Base-by-base conservation (phyloP, 2,113 vertebrate species). In the Gasterosteus nipponicus region DNA sequence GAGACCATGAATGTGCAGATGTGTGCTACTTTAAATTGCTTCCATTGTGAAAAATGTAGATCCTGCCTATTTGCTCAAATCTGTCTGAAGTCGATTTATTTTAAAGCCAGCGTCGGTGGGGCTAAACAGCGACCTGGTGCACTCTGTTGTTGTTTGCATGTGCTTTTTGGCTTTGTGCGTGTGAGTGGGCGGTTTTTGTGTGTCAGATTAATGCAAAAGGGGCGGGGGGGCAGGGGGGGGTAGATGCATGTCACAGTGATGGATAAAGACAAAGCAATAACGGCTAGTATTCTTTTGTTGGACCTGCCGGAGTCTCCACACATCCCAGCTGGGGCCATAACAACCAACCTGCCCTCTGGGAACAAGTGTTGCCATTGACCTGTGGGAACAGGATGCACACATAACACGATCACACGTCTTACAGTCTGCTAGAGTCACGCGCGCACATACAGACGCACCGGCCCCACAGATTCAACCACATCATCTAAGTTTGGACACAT, bases 251-350 rank as follows among this genome's bases (percentile, higher is more conserved):
- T 60, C n/a, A 39, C 44, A 7, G 26, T 16, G 38, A 54, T 49
- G 51, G 46, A 46, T 9, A 53, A 33, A 66, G 29, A 78, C 5
- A 38, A 61, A 47, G 51, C 18, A 72, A 69, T 19, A 69, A 75
- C 16, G 35, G 41, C 18, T 46, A 72, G 80, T 80, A 75, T 53
- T 83, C 72, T 70, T 83, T 56, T 8, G 64, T 63, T 66, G n/a
- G 81, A 88, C 81, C 80, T 83, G 86, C 79, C 66, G 61, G 61
- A 83, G 71, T 71, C 82, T 81, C 68, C 47, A 60, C 66, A 72
- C 70, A 59, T 62, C 62, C 70, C 87, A 83, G 80, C 86, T 82
- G 91, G 78, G 87, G 44, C 76, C 80, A 86, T 85, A 87, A 85
- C 86, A 82, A 88, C 85, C 66, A 57, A 29, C n/a, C 49, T 47